These are phyloP conservation scores for Panzeria rudis DNA, from an alignment of 2,888 invertebrate species.

Conservation along the genomic window DNA sequence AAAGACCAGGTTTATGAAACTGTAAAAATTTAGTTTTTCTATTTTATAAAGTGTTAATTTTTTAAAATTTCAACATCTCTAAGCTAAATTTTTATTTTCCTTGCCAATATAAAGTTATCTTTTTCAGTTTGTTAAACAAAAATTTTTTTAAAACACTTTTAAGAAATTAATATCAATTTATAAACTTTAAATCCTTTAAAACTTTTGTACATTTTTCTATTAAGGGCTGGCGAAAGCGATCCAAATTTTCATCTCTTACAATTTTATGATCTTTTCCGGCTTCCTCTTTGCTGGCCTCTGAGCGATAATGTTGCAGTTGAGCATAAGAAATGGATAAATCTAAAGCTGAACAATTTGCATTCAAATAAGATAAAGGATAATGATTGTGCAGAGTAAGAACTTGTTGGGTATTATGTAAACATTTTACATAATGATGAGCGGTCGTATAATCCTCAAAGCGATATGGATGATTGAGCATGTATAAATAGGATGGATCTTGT, in stretches of 20 bases:
- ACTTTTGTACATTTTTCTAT: conserved; percentile 6
- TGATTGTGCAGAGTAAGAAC: conserved; percentile 94
- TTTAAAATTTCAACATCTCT: no score
- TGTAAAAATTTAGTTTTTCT: no score
- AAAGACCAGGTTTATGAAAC: no score
- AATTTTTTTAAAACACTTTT: not conserved
- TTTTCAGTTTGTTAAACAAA: no score
- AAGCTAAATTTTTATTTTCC: no score
- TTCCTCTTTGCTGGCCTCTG: not conserved
- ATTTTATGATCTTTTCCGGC: not conserved
- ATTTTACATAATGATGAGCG: conserved; percentile 94
- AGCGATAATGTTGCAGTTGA: conserved; percentile 95
- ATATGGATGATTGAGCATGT: conserved; percentile 95
- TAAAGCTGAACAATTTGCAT: conserved; percentile 88
- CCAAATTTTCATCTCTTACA: conserved; percentile 11
- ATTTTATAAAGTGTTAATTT: no score
- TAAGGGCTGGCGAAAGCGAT: conserved; percentile 19
- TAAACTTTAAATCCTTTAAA: conserved; percentile 7
- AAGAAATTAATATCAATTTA: not conserved
- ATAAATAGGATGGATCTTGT: conserved; percentile 89
- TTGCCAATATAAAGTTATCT: no score
- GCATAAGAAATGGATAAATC: conserved; percentile 91
- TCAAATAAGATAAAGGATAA: conserved; percentile 91
- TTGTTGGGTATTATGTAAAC: conserved; percentile 94
- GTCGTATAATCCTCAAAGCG: conserved; percentile 94